Base-by-base conservation (phyloP, 2,888 invertebrate genomes). In the Lochmaea crataegi region DNA sequence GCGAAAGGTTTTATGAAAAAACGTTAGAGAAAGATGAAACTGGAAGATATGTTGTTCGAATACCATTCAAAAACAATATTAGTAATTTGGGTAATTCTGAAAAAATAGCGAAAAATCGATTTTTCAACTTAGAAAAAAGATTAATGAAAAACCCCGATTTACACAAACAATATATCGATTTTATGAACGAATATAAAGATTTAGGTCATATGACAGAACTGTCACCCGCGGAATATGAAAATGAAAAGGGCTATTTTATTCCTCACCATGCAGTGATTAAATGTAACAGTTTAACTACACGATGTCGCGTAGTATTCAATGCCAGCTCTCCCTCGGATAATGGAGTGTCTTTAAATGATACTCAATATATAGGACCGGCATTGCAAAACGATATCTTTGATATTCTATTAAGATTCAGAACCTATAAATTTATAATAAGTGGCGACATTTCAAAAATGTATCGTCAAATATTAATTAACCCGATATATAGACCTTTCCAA, bases 261-360 rank as follows among this genome's bases (percentile, higher is more conserved):
- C 48, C 48, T 12, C 48, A 48, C 2, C 48, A 48, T 4, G 48
- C 48, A 14, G 48, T 48, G 48, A 48, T 48, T 14, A 48, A 48
- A 5, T 4, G n/a, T 2, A 14, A 3, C 6, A 48, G 48, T 48
- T 1, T 14, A 48, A 12, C 48, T 2, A 48, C 48, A 48, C 12
- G n/a, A 48, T 48, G 48, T 48, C 48, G 48, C 12, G 48, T 48
- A n/a, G 48, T 48, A 0, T 48, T 48, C 6, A 68, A 76, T 68
- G 91, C 65, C 10, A 68, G 65, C 11, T 61, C 65, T 51, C 58
- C 51, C 61, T 69, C 64, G 6, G 42, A 18, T 53, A 63, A 58
- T 42, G 74, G 74, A 14, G 45, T 61, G 53, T 76, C 74, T 12
- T 42, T 74, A 14, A 76, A 74, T 60, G 74, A 74, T n/a, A 12